Evolutionary conservation across 2,888 invertebrate species (phyloP).

Genomic region (Agrochola circellaris): DNA sequence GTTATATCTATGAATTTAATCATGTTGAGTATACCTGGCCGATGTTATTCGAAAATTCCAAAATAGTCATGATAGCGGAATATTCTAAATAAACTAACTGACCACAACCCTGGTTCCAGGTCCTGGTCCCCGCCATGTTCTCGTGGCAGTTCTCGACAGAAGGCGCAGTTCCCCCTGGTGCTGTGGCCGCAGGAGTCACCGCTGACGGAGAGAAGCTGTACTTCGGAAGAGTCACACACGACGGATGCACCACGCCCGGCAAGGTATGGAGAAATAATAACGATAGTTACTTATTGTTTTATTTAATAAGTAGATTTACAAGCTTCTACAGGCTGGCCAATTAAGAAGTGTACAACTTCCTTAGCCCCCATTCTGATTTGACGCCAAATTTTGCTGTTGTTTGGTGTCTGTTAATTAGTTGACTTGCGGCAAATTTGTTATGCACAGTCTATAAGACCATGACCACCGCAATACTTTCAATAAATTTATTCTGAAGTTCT

Average conservation of each 20-base stretch:
- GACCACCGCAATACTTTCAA: too few species aligned
- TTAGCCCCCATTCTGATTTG: too few species aligned
- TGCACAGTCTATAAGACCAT: too few species aligned
- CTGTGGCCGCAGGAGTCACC: slow-evolving; percentile 92
- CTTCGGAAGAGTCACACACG: slow-evolving; percentile 92
- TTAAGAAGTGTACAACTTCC: too few species aligned
- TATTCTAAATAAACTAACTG: slow-evolving; percentile 6
- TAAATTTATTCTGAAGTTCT: too few species aligned
- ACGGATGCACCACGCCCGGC: slow-evolving; percentile 93
- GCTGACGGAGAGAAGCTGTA: slow-evolving; percentile 92
- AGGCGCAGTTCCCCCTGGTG: slow-evolving; percentile 92
- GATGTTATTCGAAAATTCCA: not conserved
- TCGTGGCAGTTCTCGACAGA: slow-evolving; percentile 92
- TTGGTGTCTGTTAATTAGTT: too few species aligned
- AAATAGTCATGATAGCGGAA: not conserved
- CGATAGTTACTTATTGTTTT: too few species aligned
- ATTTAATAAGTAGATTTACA: not conserved
- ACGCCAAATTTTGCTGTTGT: too few species aligned
- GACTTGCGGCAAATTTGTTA: too few species aligned
- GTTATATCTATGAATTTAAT: too few species aligned
- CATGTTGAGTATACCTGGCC: not conserved
- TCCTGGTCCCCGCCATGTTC: slow-evolving; percentile 91
- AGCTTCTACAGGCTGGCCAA: not conserved
- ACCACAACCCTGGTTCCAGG: slow-evolving; percentile 76
- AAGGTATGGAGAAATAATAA: slow-evolving; percentile 86